These are phyloP conservation scores for Nyctibius bracteatus DNA, from an alignment of 2,113 vertebrate genomes.

Conservation along the genomic window DNA sequence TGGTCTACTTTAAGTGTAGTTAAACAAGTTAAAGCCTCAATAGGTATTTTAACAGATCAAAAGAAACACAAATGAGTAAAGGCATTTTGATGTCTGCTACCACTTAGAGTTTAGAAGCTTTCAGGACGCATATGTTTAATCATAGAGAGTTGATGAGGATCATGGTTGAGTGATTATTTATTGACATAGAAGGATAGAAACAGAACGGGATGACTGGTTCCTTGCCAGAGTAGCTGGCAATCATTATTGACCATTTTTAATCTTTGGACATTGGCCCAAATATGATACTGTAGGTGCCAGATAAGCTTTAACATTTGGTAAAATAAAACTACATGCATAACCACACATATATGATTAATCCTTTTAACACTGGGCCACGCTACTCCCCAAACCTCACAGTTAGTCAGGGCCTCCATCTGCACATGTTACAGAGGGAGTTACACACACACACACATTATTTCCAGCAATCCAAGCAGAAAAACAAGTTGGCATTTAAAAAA, in stretches of 20 bases:
- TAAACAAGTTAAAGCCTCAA: constrained; percentile 1
- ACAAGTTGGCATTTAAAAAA: constrained; percentile 5
- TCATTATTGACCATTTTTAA: neutral
- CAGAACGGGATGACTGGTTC: constrained; percentile 20
- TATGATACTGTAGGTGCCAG: neutral
- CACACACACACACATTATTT: neutral
- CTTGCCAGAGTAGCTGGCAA: constrained; percentile 8
- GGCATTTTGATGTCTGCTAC: neutral
- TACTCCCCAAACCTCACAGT: neutral
- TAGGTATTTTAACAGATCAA: constrained; percentile 18
- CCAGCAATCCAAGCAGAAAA: constrained; percentile 10
- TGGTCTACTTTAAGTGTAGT: neutral
- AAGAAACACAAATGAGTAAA: neutral
- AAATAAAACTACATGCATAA: neutral
- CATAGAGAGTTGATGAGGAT: neutral
- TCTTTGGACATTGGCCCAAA: constrained; percentile 2
- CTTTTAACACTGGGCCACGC: neutral
- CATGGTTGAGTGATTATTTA: constrained; percentile 35
- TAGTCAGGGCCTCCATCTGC: constrained; percentile 30
- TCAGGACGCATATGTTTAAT: constrained; percentile 13
- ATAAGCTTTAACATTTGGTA: neutral
- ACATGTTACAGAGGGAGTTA: neutral
- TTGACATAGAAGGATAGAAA: constrained; percentile 34
- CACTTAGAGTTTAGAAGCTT: neutral
- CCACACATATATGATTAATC: neutral